Percentiles rank a stretch among this genome's conserved stretches.
Evolutionary conservation across 2,113 vertebrate genomes (phyloP).

Genomic region (Dunckerocampus dactyliophorus): DNA sequence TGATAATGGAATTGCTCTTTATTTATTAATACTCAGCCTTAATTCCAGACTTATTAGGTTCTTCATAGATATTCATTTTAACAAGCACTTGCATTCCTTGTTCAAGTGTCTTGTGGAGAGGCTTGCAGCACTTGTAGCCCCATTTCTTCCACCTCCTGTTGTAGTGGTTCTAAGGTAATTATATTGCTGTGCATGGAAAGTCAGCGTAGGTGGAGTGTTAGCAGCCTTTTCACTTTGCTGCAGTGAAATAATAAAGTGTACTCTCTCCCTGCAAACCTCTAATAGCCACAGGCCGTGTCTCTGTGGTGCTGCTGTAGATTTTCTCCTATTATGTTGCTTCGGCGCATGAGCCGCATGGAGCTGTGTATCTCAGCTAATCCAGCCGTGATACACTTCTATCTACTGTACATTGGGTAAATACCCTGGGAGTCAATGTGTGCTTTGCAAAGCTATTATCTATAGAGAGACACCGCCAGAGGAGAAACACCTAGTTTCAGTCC

Average conservation of each 20-base stretch:
- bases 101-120: conserved; percentile 8
- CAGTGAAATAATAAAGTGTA: conserved; percentile 49
- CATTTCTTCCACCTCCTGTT: conserved; percentile 19
- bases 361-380: conserved; percentile 54
- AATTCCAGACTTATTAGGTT: background rate
- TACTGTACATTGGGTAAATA: conserved; percentile 16
- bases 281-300: conserved; percentile 33
- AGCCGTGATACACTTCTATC: background rate
- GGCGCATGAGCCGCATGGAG: conserved; percentile 34
- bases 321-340: conserved; percentile 31
- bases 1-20: background rate
- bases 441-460: conserved; percentile 45
- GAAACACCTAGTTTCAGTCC: conserved; percentile 54
- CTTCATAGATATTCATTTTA: background rate
- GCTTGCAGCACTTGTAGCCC: background rate
- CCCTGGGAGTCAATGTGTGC: conserved; percentile 30
- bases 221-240: conserved; percentile 23
- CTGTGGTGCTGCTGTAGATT: conserved; percentile 32
- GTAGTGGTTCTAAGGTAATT: conserved; percentile 35
- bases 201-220: conserved; percentile 52
- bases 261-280: conserved; percentile 32
- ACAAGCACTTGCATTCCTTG: conserved; percentile 2
- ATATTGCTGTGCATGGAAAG: conserved; percentile 51
- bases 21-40: background rate
- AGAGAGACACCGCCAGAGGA: conserved; percentile 43